Base-by-base conservation (phyloP, 2,113 vertebrate species). In the Ardeotis arabs region DNA sequence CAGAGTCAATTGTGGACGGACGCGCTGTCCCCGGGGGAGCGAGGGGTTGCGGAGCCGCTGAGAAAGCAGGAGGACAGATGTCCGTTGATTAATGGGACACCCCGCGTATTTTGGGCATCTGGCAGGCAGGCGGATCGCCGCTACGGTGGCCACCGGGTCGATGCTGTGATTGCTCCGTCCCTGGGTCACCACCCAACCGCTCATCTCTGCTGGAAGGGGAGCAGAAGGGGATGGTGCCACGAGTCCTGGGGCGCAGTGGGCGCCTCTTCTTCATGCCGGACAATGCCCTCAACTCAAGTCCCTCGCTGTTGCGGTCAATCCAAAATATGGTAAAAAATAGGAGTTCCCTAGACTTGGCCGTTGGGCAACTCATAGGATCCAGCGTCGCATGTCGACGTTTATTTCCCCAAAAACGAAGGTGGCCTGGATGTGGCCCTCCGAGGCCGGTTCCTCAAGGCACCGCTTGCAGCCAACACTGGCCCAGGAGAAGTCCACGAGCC, bases 321-420 rank as follows among this genome's bases (percentile, higher is more conserved):
- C 8, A 12, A 45, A 69, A 13, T 27, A 10, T 17, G 56, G 23
- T 15, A 16, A 14, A 63, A 58, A 64, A 25, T 2, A 22, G 0
- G 22, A 44, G 6, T 27, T 82, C 41, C 25, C 4, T 20, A 55
- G 10, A 41, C 10, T 12, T 14, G 47, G 7, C 17, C 1, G 0
- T 10, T 3, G 53, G 7, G 20, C 19, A 28, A 22, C 53, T 53
- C 27, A 4, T 7, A 56, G 16, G 41, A 21, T 11, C 28, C 10
- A 12, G 63, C 29, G 37, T 76, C 0, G 1, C 1, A 1, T 2
- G 6, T 23, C 6, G 4, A 12, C 4, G 1, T 50, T 63, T 41
- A 12, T 35, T 70, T 49, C 4, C 58, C 35, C 1, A 0, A 23
- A 10, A 50, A 25, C 29, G 35, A 55, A 55, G 20, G 9, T 35